Conservation (phyloP, 2,797 vertebrate genomes). For the Lutjanus campechanus region DNA sequence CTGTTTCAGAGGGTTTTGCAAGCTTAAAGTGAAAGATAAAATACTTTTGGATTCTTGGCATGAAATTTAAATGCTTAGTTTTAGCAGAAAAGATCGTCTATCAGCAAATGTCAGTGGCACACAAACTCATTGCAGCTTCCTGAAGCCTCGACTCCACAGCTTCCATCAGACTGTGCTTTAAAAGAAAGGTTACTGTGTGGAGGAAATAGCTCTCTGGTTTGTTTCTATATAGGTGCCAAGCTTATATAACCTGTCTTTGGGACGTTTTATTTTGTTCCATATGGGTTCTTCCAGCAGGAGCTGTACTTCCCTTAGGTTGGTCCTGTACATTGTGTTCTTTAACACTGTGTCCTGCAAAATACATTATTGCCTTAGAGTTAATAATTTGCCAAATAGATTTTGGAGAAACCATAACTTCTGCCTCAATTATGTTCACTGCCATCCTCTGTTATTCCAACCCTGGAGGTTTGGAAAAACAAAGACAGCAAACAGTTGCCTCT, state of each 20-base stretch:
- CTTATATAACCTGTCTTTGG: conserved; percentile 15
- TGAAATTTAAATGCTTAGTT: neutral
- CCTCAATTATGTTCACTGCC: neutral
- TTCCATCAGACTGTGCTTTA: neutral
- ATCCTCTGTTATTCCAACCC: no score
- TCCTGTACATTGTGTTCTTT: neutral
- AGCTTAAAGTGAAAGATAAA: neutral
- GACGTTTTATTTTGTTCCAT: neutral
- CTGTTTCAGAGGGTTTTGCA: neutral
- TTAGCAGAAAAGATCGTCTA: neutral
- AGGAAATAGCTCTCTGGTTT: conserved; percentile 12
- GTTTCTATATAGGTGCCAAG: neutral
- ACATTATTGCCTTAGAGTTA: neutral
- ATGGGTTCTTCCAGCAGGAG: neutral
- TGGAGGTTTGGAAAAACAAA: no score
- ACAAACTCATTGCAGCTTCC: neutral
- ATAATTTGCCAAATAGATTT: neutral
- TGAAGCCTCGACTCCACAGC: neutral
- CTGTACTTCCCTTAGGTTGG: neutral
- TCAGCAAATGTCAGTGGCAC: neutral
- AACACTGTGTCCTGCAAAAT: neutral
- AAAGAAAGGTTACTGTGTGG: neutral
- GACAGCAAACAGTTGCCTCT: no score
- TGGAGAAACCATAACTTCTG: neutral
- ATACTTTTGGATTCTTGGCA: neutral